Evolutionary conservation across 2,888 invertebrate species (phyloP).

Genomic region (Melanophora roralis): DNA sequence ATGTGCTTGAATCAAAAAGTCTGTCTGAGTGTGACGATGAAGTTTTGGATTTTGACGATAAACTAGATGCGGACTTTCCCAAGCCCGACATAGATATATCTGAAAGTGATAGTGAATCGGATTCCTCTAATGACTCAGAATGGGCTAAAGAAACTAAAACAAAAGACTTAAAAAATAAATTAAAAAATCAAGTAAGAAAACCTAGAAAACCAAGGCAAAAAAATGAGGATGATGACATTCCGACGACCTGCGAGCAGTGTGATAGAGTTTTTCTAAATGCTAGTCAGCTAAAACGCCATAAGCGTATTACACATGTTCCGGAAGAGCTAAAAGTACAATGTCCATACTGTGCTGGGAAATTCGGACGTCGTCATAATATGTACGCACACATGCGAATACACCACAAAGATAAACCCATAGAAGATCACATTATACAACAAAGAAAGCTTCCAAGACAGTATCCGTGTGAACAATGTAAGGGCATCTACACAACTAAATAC

Average conservation of each 20-base stretch:
- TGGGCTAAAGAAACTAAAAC: conserved; percentile 26
- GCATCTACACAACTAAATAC: conserved; percentile 73
- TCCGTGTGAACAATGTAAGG: conserved; percentile 70
- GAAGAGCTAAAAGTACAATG: conserved; percentile 79
- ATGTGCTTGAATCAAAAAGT: conserved; percentile 16
- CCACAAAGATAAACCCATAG: conserved; percentile 56
- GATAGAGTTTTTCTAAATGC: conserved; percentile 82
- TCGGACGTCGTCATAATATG: conserved; percentile 80
- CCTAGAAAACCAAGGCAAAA: conserved; percentile 44
- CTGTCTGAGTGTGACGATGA: conserved; percentile 34
- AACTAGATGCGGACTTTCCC: conserved; percentile 35
- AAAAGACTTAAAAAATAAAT: conserved; percentile 14
- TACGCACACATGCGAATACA: conserved; percentile 79
- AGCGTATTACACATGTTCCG: conserved; percentile 79
- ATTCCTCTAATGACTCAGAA: conserved; percentile 45
- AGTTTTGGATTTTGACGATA: conserved; percentile 20
- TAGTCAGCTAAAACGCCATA: conserved; percentile 82
- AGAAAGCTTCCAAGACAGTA: conserved; percentile 74
- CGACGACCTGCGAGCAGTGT: conserved; percentile 79
- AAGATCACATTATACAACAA: conserved; percentile 56
- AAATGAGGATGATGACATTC: conserved; percentile 72
- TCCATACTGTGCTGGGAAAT: conserved; percentile 80
- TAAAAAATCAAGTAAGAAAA: conserved; percentile 28
- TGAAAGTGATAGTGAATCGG: conserved; percentile 32
- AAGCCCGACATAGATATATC: conserved; percentile 5